Evolutionary conservation across 2,113 vertebrate genomes (phyloP), one percentile per base, ranked within the genome.

Genomic region (Petaurus breviceps): DNA sequence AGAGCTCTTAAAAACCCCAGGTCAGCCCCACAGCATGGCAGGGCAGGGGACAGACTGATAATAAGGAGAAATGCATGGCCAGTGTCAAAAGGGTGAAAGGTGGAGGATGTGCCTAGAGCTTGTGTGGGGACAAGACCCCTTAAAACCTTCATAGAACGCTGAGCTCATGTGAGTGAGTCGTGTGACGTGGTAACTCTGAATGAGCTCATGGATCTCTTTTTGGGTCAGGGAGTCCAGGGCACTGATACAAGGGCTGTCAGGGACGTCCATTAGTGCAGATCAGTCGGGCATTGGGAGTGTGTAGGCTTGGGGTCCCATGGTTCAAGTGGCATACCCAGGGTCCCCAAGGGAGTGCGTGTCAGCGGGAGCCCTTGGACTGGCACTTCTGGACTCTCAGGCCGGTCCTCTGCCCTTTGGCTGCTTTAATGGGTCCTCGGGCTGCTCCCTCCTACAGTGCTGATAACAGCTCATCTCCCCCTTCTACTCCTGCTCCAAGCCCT

Each of bases 81-180:
- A 43, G 0, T 0, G 0, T 16, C 16, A 7, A 8, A 8, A 77
- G 6, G 37, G 37, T 6, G 6, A 12, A 14, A n/a, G n/a, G 61
- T n/a, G 5, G 12, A 37, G 31, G 12, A 4, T 37, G 14, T n/a
- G 25, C 55, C 51, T 51, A 52, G 3, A 61, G 14, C 7, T n/a
- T 7, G 16, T 22, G 2, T 77, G 68, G 68, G 68, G 37, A 77
- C 37, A 77, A 43, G 37, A 43, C 19, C 37, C 31, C 68, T n/a
- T n/a, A 37, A 77, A 14, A 77, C 37, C 31, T 77, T 77, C 7
- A 37, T 77, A n/a, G 68, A 43, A 77, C 22, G 14, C 43, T 43
- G 37, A 23, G 68, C 9, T 77, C 1, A 0, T 77, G 68, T n/a
- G 37, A 16, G 16, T n/a, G 37, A 43, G 43, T n/a, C 22, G 16